Percentiles rank a stretch among this genome's conserved stretches.
phyloP scores from a whole-genome alignment of 2,113 vertebrate species.

The Ursus arctos region DNA sequence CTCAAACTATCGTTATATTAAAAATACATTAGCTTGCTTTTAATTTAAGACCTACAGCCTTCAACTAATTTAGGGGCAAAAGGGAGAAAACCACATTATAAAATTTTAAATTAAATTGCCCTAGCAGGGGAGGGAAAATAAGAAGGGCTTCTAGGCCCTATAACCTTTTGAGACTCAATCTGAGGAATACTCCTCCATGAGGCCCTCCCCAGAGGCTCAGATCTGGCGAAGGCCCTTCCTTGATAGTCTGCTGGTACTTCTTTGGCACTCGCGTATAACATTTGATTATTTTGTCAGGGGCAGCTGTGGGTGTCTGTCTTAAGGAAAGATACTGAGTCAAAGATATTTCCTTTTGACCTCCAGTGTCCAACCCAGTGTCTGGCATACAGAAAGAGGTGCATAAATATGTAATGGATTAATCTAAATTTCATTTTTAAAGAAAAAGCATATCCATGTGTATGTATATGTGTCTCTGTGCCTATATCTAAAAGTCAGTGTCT shows the following conservation, averaged over 20 bases:
- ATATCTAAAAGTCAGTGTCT: neutral
- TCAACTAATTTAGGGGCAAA: neutral
- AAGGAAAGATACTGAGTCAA: neutral
- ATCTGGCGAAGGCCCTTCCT: too few relatives aligned
- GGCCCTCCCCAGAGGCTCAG: neutral
- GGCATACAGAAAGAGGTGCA: neutral
- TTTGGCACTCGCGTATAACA: neutral
- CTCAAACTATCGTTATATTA: neutral
- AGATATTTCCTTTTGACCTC: conserved; percentile 9
- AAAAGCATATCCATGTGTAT: neutral
- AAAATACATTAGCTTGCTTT: conserved; percentile 38
- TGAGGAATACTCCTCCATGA: neutral
- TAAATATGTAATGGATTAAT: neutral
- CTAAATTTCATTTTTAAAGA: neutral
- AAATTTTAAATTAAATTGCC: neutral
- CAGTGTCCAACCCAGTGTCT: neutral
- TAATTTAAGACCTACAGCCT: neutral
- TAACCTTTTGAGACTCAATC: neutral
- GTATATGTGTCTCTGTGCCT: neutral
- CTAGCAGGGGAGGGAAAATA: neutral
- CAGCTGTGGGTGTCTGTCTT: neutral
- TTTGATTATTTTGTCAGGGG: neutral
- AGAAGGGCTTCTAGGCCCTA: neutral
- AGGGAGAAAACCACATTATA: neutral
- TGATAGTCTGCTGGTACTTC: neutral